A percentile compares a stretch with the other conserved stretches of the same genome.
These are phyloP conservation scores for Spisula solida DNA, from an alignment of 2,888 invertebrate genomes.

Conservation along the genomic window DNA sequence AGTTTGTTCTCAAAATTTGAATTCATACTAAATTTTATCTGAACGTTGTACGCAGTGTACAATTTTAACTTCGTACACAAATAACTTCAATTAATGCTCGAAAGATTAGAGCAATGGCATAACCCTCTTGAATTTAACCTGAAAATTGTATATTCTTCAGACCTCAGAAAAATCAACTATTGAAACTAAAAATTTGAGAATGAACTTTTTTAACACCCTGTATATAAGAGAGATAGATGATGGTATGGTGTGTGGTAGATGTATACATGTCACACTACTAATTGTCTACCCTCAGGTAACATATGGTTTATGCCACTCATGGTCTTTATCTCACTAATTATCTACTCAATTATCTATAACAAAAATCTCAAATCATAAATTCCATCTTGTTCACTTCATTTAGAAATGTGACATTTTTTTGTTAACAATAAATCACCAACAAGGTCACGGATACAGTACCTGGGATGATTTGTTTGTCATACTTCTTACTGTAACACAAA, in stretches of 20 bases:
- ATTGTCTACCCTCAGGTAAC: slow-evolving; percentile 3
- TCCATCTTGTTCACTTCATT: background rate
- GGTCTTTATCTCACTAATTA: background rate
- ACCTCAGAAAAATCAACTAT: no score
- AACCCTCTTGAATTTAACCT: no score
- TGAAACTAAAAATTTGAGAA: no score
- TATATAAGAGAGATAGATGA: background rate
- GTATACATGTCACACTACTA: background rate
- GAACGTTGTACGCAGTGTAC: no score
- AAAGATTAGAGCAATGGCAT: no score
- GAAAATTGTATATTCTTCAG: no score
- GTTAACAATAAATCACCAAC: background rate
- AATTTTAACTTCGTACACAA: no score
- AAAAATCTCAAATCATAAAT: slow-evolving; percentile 3
- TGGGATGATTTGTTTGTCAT: background rate
- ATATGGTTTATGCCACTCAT: background rate
- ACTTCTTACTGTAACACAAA: background rate
- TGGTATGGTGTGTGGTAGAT: background rate
- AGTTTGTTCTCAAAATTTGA: no score
- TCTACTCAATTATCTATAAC: background rate
- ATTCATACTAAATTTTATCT: no score
- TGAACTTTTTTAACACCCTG: no score
- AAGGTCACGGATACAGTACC: background rate
- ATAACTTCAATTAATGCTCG: no score
- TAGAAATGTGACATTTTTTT: background rate